phyloP scores from a whole-genome alignment of 2,113 vertebrate genomes.

The Scytalopus superciliaris region DNA sequence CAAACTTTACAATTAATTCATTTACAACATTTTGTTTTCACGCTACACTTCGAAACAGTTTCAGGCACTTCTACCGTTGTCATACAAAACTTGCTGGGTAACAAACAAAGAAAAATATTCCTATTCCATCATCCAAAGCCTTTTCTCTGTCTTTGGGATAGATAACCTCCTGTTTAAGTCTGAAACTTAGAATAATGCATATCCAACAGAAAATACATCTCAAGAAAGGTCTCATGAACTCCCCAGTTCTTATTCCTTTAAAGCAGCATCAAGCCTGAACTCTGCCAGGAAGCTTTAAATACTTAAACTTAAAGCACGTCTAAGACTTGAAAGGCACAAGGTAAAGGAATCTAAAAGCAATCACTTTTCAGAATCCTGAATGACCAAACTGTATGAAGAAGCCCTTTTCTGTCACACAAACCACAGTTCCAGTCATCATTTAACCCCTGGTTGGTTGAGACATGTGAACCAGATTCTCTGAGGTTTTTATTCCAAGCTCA shows the following conservation, averaged over 20 bases:
- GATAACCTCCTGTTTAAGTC: not conserved
- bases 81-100: not conserved
- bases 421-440: not conserved
- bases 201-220: not conserved
- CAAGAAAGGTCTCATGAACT: not conserved
- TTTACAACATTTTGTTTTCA: not conserved
- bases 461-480: accelerated
- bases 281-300: not conserved
- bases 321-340: not conserved
- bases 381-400: not conserved
- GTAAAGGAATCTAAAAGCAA: not conserved
- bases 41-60: not conserved
- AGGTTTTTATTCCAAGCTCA: not conserved
- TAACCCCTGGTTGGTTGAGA: not conserved
- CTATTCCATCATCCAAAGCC: not conserved
- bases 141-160: not conserved
- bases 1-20: not conserved
- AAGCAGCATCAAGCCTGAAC: not conserved
- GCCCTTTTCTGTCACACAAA: not conserved
- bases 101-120: not conserved
- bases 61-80: not conserved
- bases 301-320: not conserved
- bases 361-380: not conserved
- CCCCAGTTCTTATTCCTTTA: not conserved
- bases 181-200: not conserved